Evolutionary conservation across 1,140 invertebrate species (phyloP).

Genomic region (Elysia chlorotica): DNA sequence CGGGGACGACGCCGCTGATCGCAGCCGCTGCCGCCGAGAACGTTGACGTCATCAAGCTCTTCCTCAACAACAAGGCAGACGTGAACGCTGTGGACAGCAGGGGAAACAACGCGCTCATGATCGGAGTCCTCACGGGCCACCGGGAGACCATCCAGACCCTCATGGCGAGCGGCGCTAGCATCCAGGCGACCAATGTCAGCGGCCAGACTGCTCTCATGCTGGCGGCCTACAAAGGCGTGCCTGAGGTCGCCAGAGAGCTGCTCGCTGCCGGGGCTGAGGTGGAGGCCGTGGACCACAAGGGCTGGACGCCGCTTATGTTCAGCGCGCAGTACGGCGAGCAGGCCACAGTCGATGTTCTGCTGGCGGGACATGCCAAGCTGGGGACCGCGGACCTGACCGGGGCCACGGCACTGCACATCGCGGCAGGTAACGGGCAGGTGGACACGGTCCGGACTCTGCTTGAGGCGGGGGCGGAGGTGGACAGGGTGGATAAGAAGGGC

Average conservation of each 20-base stretch:
- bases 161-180: slow-evolving; percentile 11
- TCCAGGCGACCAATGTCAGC: slow-evolving; percentile 1
- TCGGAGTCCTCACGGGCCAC: slow-evolving; percentile 8
- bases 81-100: slow-evolving; percentile 8
- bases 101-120: slow-evolving; percentile 13
- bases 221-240: slow-evolving; percentile 5
- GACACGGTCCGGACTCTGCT: slow-evolving; percentile 44
- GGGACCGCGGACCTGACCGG: background rate
- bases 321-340: slow-evolving; percentile 13
- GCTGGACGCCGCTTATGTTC: slow-evolving; percentile 23
- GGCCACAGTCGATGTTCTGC: background rate
- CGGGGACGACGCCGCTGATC: slow-evolving; percentile 83
- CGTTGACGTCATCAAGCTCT: slow-evolving; percentile 76
- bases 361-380: background rate
- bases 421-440: slow-evolving; percentile 26
- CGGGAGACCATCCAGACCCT: slow-evolving; percentile 1
- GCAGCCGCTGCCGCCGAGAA: slow-evolving; percentile 93
- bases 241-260: slow-evolving; percentile 79
- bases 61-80: slow-evolving; percentile 66
- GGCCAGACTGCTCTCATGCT: slow-evolving; percentile 20
- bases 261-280: slow-evolving; percentile 87
- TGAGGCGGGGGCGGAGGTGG: slow-evolving; percentile 31
- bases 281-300: slow-evolving; percentile 67
- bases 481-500: slow-evolving; percentile 35
- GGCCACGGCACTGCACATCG: slow-evolving; percentile 6